Conservation (phyloP, 2,113 vertebrate genomes). For the Seriola dumerili region DNA sequence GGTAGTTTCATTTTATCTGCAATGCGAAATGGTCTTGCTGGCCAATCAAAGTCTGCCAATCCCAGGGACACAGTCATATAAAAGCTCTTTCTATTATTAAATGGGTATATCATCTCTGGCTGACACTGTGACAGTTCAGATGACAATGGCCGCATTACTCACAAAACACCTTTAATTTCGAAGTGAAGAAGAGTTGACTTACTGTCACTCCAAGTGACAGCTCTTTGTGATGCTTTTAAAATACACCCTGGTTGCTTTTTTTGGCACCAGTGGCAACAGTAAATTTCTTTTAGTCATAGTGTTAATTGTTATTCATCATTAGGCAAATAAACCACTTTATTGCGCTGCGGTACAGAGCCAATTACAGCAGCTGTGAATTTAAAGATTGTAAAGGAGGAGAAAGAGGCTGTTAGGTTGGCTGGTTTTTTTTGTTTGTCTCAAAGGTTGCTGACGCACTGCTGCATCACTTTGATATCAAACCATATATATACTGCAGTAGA, state of each 20-base stretch:
- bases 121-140: conserved; percentile 66
- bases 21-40: conserved; percentile 69
- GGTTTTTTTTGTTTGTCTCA: conserved; percentile 29
- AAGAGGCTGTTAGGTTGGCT: conserved; percentile 9
- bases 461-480: conserved; percentile 34
- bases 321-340: not conserved
- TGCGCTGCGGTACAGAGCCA: not conserved
- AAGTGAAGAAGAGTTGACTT: conserved; percentile 30
- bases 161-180: conserved; percentile 64
- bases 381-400: not conserved
- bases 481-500: not conserved
- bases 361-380: not conserved
- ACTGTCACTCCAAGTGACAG: conserved; percentile 19
- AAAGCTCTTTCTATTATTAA: conserved; percentile 83
- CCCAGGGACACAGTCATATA: conserved; percentile 68
- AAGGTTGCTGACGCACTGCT: conserved; percentile 21
- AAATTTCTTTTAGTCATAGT: not conserved
- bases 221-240: not conserved
- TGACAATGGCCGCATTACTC: conserved; percentile 69
- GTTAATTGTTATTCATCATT: conserved; percentile 1
- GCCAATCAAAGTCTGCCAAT: conserved; percentile 79
- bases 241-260: conserved; percentile 4
- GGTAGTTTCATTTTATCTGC: conserved; percentile 81
- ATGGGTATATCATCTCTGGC: conserved; percentile 77
- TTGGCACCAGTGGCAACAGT: not conserved